phyloP scores from a whole-genome alignment of 2,888 invertebrate genomes.

The Papilio demoleus region DNA sequence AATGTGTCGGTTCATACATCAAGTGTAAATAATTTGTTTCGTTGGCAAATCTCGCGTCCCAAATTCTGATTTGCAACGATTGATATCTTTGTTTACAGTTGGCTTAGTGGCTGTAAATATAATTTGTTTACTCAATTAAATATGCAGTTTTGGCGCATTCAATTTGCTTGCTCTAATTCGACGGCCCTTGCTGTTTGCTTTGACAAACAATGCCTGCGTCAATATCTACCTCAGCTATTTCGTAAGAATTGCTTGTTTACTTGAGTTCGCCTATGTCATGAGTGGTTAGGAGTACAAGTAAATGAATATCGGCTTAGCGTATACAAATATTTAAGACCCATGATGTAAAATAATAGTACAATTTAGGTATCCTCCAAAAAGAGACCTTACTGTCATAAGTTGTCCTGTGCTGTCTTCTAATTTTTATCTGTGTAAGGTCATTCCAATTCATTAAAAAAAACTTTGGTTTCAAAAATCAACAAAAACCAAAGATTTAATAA shows the following conservation, averaged over 20 bases:
- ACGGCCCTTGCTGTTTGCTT: slow-evolving; percentile 61
- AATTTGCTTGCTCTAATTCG: slow-evolving; percentile 56
- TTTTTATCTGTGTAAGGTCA: too few species aligned
- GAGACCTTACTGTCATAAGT: too few species aligned
- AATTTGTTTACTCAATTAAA: slow-evolving; percentile 37
- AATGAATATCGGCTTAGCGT: slow-evolving; percentile 3
- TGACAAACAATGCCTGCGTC: slow-evolving; percentile 54
- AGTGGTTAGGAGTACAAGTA: neutral
- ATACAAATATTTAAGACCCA: neutral
- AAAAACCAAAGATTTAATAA: neutral
- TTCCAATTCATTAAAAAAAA: neutral
- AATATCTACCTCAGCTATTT: slow-evolving; percentile 44
- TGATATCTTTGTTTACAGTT: slow-evolving; percentile 31
- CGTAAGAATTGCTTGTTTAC: slow-evolving; percentile 43
- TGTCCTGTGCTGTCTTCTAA: too few species aligned
- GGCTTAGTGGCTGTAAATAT: slow-evolving; percentile 27
- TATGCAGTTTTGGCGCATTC: slow-evolving; percentile 42
- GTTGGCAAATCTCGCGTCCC: slow-evolving; percentile 8
- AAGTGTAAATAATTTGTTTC: slow-evolving; percentile 6
- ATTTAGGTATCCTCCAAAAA: too few species aligned
- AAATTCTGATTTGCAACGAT: slow-evolving; percentile 2
- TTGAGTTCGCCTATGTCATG: slow-evolving; percentile 31
- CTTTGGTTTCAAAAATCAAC: neutral
- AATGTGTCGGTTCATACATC: neutral
- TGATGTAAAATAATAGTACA: too few species aligned